A percentile compares a stretch with the other conserved stretches of the same genome.
Evolutionary conservation across 1,140 invertebrate genomes (phyloP).

Genomic region (Microplitis mediator): DNA sequence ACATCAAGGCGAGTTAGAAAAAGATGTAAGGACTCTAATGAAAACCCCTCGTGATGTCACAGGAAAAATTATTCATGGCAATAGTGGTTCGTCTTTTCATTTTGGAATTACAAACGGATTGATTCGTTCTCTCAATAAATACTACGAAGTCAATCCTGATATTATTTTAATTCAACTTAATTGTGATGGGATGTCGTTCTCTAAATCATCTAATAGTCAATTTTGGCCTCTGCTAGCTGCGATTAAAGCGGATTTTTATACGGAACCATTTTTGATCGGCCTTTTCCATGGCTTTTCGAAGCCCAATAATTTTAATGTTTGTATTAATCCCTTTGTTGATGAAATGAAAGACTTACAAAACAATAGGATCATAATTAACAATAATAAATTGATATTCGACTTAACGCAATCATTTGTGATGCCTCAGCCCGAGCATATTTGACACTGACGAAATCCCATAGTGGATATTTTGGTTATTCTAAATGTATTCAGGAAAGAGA

Average conservation of each 20-base stretch:
- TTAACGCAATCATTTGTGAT: too few relatives aligned
- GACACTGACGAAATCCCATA: slow-evolving; percentile 30
- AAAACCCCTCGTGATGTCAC: slow-evolving; percentile 20
- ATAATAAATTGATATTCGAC: slow-evolving; percentile 16
- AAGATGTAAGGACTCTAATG: slow-evolving; percentile 15
- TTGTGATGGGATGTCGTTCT: slow-evolving; percentile 30
- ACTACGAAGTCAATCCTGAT: slow-evolving; percentile 11
- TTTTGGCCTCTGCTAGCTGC: slow-evolving; percentile 25
- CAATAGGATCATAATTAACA: slow-evolving; percentile 13
- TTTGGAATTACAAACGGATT: slow-evolving; percentile 12
- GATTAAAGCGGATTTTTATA: slow-evolving; percentile 29
- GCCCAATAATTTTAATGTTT: slow-evolving; percentile 26
- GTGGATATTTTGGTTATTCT: slow-evolving; percentile 27
- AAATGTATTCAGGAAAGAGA: slow-evolving; percentile 32
- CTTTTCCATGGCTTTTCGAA: slow-evolving; percentile 28
- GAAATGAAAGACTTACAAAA: slow-evolving; percentile 14
- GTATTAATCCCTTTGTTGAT: slow-evolving; percentile 27
- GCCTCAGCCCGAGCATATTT: too few relatives aligned
- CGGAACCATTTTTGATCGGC: slow-evolving; percentile 29
- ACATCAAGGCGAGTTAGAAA: not conserved
- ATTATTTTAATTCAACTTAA: slow-evolving; percentile 12
- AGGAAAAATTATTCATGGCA: not conserved
- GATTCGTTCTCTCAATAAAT: slow-evolving; percentile 3
- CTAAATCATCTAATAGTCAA: slow-evolving; percentile 27
- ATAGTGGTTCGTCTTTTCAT: slow-evolving; percentile 10